phyloP scores from a whole-genome alignment of 2,888 invertebrate genomes.

The Plutella xylostella region DNA sequence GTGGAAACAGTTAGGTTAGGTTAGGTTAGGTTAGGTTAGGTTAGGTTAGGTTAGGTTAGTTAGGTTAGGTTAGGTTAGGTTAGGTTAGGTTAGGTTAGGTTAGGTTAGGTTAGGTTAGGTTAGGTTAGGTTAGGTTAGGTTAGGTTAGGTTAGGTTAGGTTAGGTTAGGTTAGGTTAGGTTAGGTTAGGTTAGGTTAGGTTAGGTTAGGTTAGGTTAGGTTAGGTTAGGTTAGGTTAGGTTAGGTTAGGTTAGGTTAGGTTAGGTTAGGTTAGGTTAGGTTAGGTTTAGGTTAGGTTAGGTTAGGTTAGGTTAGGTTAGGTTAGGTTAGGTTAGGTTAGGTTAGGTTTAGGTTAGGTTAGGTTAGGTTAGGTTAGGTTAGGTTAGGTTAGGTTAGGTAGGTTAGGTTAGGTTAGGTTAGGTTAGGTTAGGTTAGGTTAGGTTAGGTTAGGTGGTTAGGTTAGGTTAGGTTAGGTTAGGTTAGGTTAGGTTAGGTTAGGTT shows the following conservation, averaged over 20 bases:
- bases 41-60: slow-evolving; percentile 23
- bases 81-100: slow-evolving; percentile 12
- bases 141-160: slow-evolving; percentile 10
- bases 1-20: slow-evolving; percentile 21
- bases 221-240: slow-evolving; percentile 19
- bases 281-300: slow-evolving; percentile 10
- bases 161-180: slow-evolving; percentile 11
- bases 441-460: slow-evolving; percentile 14
- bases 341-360: slow-evolving; percentile 19
- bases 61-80: slow-evolving; percentile 15
- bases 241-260: slow-evolving; percentile 12
- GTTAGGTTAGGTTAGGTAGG: slow-evolving; percentile 19
- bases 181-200: slow-evolving; percentile 7
- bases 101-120: slow-evolving; percentile 13
- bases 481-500: slow-evolving; percentile 15
- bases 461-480: slow-evolving; percentile 15
- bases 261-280: slow-evolving; percentile 13
- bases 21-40: slow-evolving; percentile 25
- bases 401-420: slow-evolving; percentile 22
- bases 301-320: slow-evolving; percentile 11
- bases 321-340: slow-evolving; percentile 12
- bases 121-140: slow-evolving; percentile 10
- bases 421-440: slow-evolving; percentile 18
- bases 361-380: slow-evolving; percentile 24
- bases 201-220: slow-evolving; percentile 19